phyloP scores from a whole-genome alignment of 1,140 invertebrate species.

The Ruditapes philippinarum region DNA sequence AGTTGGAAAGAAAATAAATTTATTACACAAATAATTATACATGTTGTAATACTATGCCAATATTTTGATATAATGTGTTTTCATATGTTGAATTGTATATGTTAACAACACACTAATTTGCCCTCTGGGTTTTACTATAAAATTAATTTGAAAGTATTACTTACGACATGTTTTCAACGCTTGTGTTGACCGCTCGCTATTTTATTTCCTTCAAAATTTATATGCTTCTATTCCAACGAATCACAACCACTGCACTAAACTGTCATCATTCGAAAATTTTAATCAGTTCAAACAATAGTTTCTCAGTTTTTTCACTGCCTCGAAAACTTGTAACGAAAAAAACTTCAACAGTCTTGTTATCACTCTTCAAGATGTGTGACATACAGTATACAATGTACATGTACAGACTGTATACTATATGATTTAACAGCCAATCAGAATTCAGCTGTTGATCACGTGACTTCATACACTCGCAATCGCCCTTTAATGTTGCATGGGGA shows the following conservation, averaged over 20 bases:
- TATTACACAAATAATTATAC: too few relatives aligned
- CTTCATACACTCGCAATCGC: too few relatives aligned
- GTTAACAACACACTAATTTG: background rate
- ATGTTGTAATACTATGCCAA: too few relatives aligned
- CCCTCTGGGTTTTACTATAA: background rate
- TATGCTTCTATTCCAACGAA: background rate
- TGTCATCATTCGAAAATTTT: background rate
- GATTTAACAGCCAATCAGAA: constrained; percentile 27
- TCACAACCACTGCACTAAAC: background rate
- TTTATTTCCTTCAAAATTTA: background rate
- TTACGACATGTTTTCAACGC: background rate
- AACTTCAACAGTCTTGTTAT: background rate
- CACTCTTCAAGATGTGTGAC: background rate
- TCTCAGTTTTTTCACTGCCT: background rate
- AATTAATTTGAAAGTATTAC: background rate
- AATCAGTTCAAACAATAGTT: background rate
- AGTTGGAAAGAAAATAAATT: too few relatives aligned
- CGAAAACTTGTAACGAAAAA: background rate
- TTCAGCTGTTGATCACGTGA: background rate
- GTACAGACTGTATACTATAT: background rate
- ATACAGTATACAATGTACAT: constrained; percentile 6
- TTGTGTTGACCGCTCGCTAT: background rate
- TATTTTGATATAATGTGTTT: background rate
- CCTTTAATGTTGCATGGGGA: background rate
- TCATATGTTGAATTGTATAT: background rate